Percentiles rank a stretch among this genome's conserved stretches.
These are phyloP conservation scores for Tympanuchus pallidicinctus DNA, from an alignment of 2,113 vertebrate species.

Conservation along the genomic window DNA sequence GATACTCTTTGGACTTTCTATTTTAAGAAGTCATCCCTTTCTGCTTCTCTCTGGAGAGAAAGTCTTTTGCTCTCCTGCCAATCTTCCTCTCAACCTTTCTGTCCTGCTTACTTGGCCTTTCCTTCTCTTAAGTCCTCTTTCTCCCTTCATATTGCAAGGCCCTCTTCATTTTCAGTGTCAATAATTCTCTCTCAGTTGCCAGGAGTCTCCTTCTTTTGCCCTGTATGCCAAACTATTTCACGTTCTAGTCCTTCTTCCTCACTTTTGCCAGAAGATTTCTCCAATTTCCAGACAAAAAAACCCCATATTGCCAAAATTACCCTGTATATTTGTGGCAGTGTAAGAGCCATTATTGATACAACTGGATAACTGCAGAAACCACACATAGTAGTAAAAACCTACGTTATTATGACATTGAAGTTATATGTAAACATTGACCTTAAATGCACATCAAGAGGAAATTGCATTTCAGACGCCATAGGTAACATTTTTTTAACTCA, in stretches of 20 bases:
- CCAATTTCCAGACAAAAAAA: not conserved
- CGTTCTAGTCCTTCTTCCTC: not conserved
- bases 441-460: slow-evolving; percentile 58
- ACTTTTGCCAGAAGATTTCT: not conserved
- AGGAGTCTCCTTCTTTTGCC: not conserved
- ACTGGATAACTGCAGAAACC: slow-evolving; percentile 52
- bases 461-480: slow-evolving; percentile 54
- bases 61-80: slow-evolving; percentile 65
- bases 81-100: slow-evolving; percentile 59
- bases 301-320: not conserved
- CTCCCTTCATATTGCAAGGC: not conserved
- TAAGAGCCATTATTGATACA: slow-evolving; percentile 44
- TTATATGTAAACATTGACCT: slow-evolving; percentile 53
- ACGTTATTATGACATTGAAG: slow-evolving; percentile 37
- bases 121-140: slow-evolving; percentile 3
- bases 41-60: slow-evolving; percentile 67
- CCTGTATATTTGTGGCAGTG: not conserved
- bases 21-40: slow-evolving; percentile 65
- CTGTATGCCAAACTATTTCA: not conserved
- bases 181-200: not conserved
- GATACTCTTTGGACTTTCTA: slow-evolving; percentile 66
- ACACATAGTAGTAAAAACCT: slow-evolving; percentile 28
- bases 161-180: not conserved
- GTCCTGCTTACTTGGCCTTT: slow-evolving; percentile 45
- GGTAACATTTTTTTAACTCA: slow-evolving; percentile 32